phyloP scores from a whole-genome alignment of 2,888 invertebrate species.

The Pristionchus fissidentatus region DNA sequence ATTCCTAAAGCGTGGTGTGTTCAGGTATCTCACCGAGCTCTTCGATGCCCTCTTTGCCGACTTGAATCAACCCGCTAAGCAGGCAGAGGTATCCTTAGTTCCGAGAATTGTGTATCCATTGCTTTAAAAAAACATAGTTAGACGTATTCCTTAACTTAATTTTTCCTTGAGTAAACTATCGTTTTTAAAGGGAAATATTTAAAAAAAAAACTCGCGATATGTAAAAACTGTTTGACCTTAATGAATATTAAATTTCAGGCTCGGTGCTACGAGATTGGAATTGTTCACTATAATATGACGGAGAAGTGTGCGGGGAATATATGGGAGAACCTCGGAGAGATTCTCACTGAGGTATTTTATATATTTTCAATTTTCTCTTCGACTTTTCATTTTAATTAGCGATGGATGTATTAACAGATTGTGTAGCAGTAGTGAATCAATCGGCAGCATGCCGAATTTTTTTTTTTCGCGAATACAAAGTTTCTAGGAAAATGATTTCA shows the following conservation, averaged over 20 bases:
- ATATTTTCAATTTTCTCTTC: not conserved
- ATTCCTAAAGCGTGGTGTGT: constrained; percentile 6
- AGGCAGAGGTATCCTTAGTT: constrained; percentile 59
- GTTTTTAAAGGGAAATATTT: not conserved
- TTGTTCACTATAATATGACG: constrained; percentile 67
- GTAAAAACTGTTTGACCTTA: not conserved
- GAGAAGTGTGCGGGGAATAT: constrained; percentile 64
- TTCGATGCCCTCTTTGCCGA: constrained; percentile 68
- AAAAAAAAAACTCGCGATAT: not conserved
- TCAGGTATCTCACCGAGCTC: constrained; percentile 65
- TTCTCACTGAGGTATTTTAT: constrained; percentile 65
- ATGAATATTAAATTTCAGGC: constrained; percentile 52
- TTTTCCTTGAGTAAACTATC: not conserved
- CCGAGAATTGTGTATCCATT: not conserved
- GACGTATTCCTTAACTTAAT: not conserved
- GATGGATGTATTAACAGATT: too few species aligned
- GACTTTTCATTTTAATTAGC: too few species aligned
- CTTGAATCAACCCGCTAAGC: constrained; percentile 67
- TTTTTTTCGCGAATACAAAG: too few species aligned
- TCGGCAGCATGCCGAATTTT: too few species aligned
- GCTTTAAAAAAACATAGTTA: not conserved
- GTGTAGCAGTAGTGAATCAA: too few species aligned
- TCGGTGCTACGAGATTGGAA: constrained; percentile 69
- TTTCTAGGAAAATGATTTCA: not conserved
- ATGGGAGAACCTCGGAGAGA: constrained; percentile 73